These are phyloP conservation scores for Antheraea pernyi DNA, from an alignment of 1,140 invertebrate species.

Conservation along the genomic window DNA sequence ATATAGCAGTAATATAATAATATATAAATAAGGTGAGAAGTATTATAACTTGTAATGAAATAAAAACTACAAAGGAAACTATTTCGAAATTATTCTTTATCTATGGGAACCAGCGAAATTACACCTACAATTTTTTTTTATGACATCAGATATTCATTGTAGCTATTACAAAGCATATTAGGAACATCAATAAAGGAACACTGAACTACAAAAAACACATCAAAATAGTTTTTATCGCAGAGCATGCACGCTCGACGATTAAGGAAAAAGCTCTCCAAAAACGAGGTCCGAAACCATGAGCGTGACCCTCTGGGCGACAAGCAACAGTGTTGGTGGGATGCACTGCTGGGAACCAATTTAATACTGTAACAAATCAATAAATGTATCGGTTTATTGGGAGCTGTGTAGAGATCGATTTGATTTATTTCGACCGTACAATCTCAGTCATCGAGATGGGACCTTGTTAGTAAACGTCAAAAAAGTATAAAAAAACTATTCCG, in stretches of 20 bases:
- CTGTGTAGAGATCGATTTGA: slow-evolving; percentile 73
- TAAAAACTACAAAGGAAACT: no score
- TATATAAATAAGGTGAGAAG: no score
- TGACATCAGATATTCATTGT: neutral
- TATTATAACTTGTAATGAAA: no score
- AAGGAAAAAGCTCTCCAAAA: slow-evolving; percentile 30
- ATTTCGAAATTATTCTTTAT: no score
- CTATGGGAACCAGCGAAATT: no score
- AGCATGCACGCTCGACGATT: slow-evolving; percentile 26
- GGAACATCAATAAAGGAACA: slow-evolving; percentile 30
- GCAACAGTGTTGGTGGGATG: slow-evolving; percentile 54
- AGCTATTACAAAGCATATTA: slow-evolving; percentile 27
- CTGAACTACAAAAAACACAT: slow-evolving; percentile 29
- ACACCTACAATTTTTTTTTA: neutral
- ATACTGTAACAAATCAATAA: slow-evolving; percentile 78
- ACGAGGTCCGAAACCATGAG: slow-evolving; percentile 36
- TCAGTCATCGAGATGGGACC: slow-evolving; percentile 53
- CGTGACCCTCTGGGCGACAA: slow-evolving; percentile 34
- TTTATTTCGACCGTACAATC: slow-evolving; percentile 67
- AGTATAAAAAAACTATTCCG: slow-evolving; percentile 41
- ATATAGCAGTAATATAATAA: no score
- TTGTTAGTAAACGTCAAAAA: slow-evolving; percentile 77
- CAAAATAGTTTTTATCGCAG: slow-evolving; percentile 28
- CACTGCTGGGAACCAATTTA: slow-evolving; percentile 75
- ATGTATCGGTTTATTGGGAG: slow-evolving; percentile 77